Evolutionary conservation across 2,888 invertebrate species (phyloP).

Genomic region (Drosophila ustulata): DNA sequence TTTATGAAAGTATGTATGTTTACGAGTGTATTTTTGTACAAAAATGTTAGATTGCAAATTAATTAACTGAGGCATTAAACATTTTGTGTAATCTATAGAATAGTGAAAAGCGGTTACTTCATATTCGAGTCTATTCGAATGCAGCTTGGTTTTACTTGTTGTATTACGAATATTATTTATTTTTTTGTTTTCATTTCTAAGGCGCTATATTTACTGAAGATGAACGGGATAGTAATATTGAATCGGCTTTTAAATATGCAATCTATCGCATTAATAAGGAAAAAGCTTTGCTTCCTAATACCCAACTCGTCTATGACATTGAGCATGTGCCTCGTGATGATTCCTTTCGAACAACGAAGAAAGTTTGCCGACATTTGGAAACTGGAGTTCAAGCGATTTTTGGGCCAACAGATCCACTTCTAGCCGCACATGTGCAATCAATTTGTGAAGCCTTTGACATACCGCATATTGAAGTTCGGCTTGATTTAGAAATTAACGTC

Average conservation of each 20-base stretch:
- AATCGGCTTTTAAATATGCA: slow-evolving; percentile 97
- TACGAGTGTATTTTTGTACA: too few relatives aligned
- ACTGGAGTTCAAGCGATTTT: slow-evolving; percentile 89
- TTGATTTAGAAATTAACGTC: slow-evolving; percentile 87
- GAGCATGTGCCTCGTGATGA: slow-evolving; percentile 95
- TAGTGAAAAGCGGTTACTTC: too few relatives aligned
- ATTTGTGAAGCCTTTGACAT: slow-evolving; percentile 95
- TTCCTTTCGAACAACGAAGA: slow-evolving; percentile 95
- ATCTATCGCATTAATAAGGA: slow-evolving; percentile 97
- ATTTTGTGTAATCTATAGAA: too few relatives aligned
- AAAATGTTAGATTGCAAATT: too few relatives aligned
- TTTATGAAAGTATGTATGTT: too few relatives aligned
- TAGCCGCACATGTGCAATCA: slow-evolving; percentile 94
- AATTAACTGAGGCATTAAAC: too few relatives aligned
- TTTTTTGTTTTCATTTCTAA: slow-evolving; percentile 77
- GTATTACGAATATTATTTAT: not conserved
- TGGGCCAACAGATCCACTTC: slow-evolving; percentile 93
- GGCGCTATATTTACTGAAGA: slow-evolving; percentile 97
- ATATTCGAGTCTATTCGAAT: too few relatives aligned
- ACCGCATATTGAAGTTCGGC: slow-evolving; percentile 93
- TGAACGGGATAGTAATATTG: slow-evolving; percentile 93
- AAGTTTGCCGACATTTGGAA: slow-evolving; percentile 89
- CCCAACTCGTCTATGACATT: slow-evolving; percentile 96
- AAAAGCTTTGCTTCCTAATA: slow-evolving; percentile 92
- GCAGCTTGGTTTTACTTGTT: not conserved